Evolutionary conservation across 53 echinoderm and acorn worm species (phyloP).

Genomic region (Holothuria scabra): DNA sequence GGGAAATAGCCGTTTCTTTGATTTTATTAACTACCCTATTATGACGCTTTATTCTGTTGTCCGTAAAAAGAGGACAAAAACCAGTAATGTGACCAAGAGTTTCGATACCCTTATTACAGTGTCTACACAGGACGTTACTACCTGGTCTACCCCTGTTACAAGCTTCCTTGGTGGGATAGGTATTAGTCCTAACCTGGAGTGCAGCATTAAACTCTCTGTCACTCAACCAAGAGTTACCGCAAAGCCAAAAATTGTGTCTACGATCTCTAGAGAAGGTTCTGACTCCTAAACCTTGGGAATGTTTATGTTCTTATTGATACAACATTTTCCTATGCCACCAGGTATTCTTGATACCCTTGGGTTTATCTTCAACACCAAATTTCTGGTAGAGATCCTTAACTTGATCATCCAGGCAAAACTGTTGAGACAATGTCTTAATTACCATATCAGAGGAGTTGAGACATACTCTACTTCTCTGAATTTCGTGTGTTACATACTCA

Average conservation of each 20-base stretch:
- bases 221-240: not conserved
- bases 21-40: not conserved
- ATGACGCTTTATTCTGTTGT: not conserved
- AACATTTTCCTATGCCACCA: not conserved
- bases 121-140: not conserved
- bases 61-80: slow-evolving; percentile 2
- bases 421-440: too few relatives aligned
- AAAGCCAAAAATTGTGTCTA: not conserved
- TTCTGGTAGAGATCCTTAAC: too few relatives aligned
- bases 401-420: too few relatives aligned
- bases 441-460: not conserved
- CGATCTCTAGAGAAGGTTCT: not conserved
- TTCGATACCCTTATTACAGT: not conserved
- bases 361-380: too few relatives aligned
- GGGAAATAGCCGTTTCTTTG: not conserved
- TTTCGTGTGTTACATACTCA: not conserved
- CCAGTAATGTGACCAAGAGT: slow-evolving; percentile 16
- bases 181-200: not conserved
- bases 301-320: not conserved
- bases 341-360: not conserved
- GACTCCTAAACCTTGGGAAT: not conserved
- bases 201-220: not conserved
- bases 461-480: not conserved
- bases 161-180: slow-evolving; percentile 5
- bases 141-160: not conserved